These are phyloP conservation scores for Empidonax traillii DNA, from an alignment of 2,113 vertebrate genomes.

Conservation along the genomic window DNA sequence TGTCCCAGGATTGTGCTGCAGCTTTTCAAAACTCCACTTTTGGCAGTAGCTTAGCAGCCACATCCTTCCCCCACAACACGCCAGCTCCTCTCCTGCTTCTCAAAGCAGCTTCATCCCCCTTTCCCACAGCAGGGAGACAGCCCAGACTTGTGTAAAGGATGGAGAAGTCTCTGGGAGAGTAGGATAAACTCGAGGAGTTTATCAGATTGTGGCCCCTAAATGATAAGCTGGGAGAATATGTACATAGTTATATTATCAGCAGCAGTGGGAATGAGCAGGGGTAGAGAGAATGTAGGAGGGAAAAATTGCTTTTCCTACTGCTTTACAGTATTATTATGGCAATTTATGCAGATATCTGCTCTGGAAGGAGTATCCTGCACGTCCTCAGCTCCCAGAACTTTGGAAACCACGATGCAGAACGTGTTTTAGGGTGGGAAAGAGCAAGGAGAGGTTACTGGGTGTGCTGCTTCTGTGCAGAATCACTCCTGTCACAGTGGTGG, in stretches of 20 bases:
- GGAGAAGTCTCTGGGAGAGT: background rate
- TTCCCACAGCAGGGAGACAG: background rate
- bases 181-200: background rate
- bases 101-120: background rate
- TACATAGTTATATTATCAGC: background rate
- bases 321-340: background rate
- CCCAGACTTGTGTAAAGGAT: rapidly evolving
- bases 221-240: background rate
- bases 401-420: background rate
- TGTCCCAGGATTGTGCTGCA: background rate
- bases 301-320: background rate
- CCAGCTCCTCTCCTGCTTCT: background rate
- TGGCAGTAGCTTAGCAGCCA: constrained; percentile 31
- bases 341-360: background rate
- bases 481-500: background rate
- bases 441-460: background rate
- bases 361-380: background rate
- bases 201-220: background rate
- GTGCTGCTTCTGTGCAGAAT: background rate
- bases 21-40: constrained; percentile 4
- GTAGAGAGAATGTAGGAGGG: background rate
- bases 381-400: background rate
- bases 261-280: background rate
- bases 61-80: background rate
- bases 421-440: background rate